Percentiles rank a stretch among this genome's conserved stretches.
phyloP scores from a whole-genome alignment of 1,140 invertebrate genomes.

The Anoplophora glabripennis region DNA sequence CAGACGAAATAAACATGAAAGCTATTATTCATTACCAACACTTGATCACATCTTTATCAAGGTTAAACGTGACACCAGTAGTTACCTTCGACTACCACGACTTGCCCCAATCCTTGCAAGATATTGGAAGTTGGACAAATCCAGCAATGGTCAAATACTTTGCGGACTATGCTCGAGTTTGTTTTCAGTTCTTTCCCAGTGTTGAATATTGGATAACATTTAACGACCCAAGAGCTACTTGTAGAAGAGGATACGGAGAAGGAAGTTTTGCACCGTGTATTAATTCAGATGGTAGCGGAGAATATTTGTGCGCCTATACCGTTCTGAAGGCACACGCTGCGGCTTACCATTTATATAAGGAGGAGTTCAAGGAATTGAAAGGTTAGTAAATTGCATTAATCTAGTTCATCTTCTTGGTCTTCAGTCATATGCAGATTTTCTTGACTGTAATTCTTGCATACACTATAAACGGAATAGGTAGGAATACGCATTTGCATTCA shows the following conservation, averaged over 20 bases:
- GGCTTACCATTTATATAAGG: conserved; percentile 55
- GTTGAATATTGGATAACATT: conserved; percentile 40
- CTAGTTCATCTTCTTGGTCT: no score
- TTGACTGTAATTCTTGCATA: no score
- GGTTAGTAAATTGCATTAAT: background rate
- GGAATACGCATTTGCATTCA: no score
- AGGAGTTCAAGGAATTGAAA: conserved; percentile 41
- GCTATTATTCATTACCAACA: conserved; percentile 65
- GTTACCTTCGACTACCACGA: conserved; percentile 49
- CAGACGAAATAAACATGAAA: conserved; percentile 56
- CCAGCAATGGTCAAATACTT: conserved; percentile 34
- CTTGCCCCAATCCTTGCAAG: no score
- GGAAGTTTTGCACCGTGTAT: no score
- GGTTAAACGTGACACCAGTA: conserved; percentile 60
- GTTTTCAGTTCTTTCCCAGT: conserved; percentile 22
- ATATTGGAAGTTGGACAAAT: no score
- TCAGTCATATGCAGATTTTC: no score
- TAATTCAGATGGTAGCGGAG: conserved; percentile 48
- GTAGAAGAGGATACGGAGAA: no score
- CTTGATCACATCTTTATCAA: conserved; percentile 57
- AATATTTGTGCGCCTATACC: conserved; percentile 55
- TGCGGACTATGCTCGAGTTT: conserved; percentile 38
- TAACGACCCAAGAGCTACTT: no score
- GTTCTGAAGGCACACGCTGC: conserved; percentile 55
- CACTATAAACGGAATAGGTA: no score